Evolutionary conservation across 2,113 vertebrate genomes (phyloP), one percentile per base, ranked within the genome.

Genomic region (Ammodytes marinus): DNA sequence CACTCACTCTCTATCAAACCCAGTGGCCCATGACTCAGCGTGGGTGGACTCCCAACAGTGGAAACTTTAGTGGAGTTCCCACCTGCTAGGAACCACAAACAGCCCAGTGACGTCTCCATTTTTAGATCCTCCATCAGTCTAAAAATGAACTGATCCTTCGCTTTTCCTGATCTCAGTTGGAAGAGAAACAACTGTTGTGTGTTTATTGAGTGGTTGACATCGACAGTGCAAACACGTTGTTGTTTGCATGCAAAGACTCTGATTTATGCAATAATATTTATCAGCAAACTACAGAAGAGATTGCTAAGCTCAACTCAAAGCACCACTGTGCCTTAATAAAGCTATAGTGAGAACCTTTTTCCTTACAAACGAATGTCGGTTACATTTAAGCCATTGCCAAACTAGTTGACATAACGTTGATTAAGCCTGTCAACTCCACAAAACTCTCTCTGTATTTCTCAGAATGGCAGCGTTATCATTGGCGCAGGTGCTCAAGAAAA

Each of bases 121-220:
- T 90, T 80, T 84, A 86, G 75, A 70, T 12, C 19, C 59, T 59
- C 70, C 60, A 6, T 54, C 37, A 0, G 35, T 13, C 78, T 69
- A 57, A 83, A 80, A 83, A 79, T 65, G 27, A 79, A 54, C 81
- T 74, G 81, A 73, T 90, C 82, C 84, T 80, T 80, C 47, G 2
- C 14, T 3, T 15, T 73, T 79, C 54, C 40, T 60, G 68, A 14
- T 59, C 80, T 68, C 71, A 47, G 72, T 14, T 14, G 11, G 8
- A 65, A 35, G 70, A n/a, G 55, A 74, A 67, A 67, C 52, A 10
- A 55, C 27, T 4, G 0, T 2, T 12, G 12, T 7, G 52, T 11
- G 45, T 54, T 74, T 60, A 49, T 69, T 13, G 40, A 65, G 49
- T 63, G 12, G 9, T 39, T 60, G 1, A 45, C 47, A 60, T 45